These are phyloP conservation scores for Elephas maximus DNA, from an alignment of 2,113 vertebrate genomes.

Conservation along the genomic window DNA sequence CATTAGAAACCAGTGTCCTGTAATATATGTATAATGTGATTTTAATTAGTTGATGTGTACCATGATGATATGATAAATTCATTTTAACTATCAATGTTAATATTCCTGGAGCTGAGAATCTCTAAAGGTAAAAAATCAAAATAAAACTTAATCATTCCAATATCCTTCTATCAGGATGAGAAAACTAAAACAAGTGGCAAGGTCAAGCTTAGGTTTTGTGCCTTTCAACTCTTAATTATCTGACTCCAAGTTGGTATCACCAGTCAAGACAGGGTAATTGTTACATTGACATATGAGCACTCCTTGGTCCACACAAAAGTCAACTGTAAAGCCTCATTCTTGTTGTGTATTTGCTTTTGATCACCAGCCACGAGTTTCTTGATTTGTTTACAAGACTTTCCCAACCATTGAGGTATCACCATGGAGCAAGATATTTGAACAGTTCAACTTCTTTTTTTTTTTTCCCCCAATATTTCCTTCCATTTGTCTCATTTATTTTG, in stretches of 20 bases:
- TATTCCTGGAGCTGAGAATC: neutral
- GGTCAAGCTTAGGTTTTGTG: neutral
- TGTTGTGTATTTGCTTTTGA: neutral
- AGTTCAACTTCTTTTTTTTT: neutral
- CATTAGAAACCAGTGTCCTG: neutral
- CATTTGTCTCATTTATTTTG: conserved; percentile 58
- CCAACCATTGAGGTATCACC: neutral
- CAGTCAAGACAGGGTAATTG: neutral
- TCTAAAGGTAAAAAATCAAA: conserved; percentile 28
- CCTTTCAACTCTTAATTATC: neutral
- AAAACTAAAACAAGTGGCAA: conserved; percentile 20
- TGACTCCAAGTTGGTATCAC: neutral
- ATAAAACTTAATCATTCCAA: neutral
- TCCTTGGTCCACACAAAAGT: neutral
- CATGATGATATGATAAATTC: neutral
- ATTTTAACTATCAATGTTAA: neutral
- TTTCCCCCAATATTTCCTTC: conserved; percentile 19
- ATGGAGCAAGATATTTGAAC: neutral
- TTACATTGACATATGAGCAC: neutral
- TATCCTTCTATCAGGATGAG: neutral
- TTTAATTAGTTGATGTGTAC: conserved; percentile 4
- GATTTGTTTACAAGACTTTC: neutral
- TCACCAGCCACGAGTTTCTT: neutral
- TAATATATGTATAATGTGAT: conserved; percentile 15
- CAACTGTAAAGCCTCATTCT: neutral